Percentiles rank a stretch among this genome's conserved stretches.
Conservation (phyloP, 2,888 invertebrate genomes). For the Plebejus anna region DNA sequence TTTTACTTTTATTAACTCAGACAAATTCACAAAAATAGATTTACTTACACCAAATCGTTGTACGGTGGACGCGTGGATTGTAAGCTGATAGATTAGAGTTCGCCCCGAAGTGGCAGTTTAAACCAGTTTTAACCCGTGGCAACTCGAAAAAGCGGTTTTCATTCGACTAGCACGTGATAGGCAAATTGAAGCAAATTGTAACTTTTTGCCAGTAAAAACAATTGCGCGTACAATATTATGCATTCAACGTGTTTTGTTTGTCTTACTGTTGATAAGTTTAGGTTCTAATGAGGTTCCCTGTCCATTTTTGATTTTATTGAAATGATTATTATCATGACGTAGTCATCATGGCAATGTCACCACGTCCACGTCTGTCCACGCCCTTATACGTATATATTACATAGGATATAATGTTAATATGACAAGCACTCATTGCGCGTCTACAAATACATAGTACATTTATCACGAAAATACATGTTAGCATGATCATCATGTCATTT, state of each 20-base stretch:
- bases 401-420: too few relatives aligned
- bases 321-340: too few relatives aligned
- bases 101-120: neutral
- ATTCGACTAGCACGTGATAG: neutral
- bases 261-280: neutral
- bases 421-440: too few relatives aligned
- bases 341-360: too few relatives aligned
- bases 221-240: neutral
- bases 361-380: too few relatives aligned
- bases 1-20: too few relatives aligned
- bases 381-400: too few relatives aligned
- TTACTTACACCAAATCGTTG: neutral
- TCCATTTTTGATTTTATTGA: too few relatives aligned
- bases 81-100: conserved; percentile 18
- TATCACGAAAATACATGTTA: neutral
- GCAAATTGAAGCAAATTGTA: neutral
- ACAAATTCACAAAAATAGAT: neutral
- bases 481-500: neutral
- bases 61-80: neutral
- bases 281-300: too few relatives aligned
- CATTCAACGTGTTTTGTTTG: neutral
- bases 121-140: conserved; percentile 4
- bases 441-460: neutral
- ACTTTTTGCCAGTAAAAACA: neutral
- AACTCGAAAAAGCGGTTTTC: conserved; percentile 2